phyloP scores from a whole-genome alignment of 1,140 invertebrate genomes.

The Drosophila serrata region DNA sequence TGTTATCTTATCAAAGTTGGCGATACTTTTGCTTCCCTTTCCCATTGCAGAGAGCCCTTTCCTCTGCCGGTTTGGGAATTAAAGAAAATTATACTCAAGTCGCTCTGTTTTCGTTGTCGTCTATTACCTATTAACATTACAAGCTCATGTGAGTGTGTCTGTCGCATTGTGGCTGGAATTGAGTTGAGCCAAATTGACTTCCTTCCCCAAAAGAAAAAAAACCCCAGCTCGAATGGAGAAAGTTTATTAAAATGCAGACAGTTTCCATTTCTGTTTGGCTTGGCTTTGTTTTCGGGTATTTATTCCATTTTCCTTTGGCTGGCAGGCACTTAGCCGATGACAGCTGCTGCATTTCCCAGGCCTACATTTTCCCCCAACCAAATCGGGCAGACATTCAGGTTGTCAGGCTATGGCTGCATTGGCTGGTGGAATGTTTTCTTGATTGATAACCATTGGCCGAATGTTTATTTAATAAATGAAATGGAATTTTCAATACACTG shows the following conservation, averaged over 20 bases:
- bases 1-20: conserved; percentile 82
- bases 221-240: conserved; percentile 1
- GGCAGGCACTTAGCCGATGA: conserved; percentile 50
- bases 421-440: conserved; percentile 40
- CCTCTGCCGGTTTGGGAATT: conserved; percentile 49
- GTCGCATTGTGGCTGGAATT: conserved; percentile 69
- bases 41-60: not conserved
- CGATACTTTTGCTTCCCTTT: conserved; percentile 62
- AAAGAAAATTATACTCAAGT: conserved; percentile 74
- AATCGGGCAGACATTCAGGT: conserved; percentile 36
- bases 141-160: conserved; percentile 55
- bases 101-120: conserved; percentile 26
- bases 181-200: conserved; percentile 77
- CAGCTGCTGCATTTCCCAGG: conserved; percentile 74
- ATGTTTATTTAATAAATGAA: conserved; percentile 79
- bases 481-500: conserved; percentile 33
- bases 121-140: conserved; percentile 76
- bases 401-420: conserved; percentile 29
- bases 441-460: conserved; percentile 69
- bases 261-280: conserved; percentile 57
- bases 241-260: conserved; percentile 72
- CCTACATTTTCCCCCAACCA: conserved; percentile 45
- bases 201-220: conserved; percentile 1
- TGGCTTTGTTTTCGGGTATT: conserved; percentile 51
- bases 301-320: conserved; percentile 31